These are phyloP conservation scores for Eueremaeus valkanovi DNA, from an alignment of 2,888 invertebrate genomes.

Conservation along the genomic window DNA sequence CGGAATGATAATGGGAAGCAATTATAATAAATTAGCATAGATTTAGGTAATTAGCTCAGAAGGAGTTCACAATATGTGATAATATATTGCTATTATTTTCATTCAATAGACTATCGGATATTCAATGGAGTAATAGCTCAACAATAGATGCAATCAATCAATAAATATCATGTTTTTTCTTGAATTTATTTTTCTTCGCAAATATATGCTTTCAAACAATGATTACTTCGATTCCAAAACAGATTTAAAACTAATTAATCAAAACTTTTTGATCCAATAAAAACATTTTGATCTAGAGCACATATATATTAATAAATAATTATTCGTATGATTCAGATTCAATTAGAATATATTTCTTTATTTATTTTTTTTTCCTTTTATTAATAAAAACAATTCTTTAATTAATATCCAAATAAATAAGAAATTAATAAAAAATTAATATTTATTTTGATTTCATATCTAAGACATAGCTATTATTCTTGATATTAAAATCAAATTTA, in stretches of 20 bases:
- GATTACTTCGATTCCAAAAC: not conserved
- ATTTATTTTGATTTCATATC: no score
- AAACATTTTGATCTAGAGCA: not conserved
- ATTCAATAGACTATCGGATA: no score
- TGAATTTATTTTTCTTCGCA: not conserved
- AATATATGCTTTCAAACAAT: not conserved
- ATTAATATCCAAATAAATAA: no score
- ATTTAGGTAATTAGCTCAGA: not conserved
- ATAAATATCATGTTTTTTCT: not conserved
- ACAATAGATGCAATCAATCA: constrained; percentile 9
- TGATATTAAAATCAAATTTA: no score
- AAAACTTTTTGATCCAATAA: not conserved
- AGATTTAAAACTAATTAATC: not conserved
- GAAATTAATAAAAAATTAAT: no score
- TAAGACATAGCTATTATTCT: no score
- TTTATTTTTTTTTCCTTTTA: no score
- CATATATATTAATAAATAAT: not conserved
- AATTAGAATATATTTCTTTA: no score
- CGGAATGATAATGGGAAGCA: not conserved
- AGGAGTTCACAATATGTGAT: not conserved
- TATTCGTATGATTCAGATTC: not conserved
- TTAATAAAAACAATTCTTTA: no score
- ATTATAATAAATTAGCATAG: not conserved
- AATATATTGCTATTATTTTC: no score
- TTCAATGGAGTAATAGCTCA: not conserved